A percentile compares a stretch with the other conserved stretches of the same genome.
Conservation (phyloP, 2,113 vertebrate species). For the Polypterus bichir region DNA sequence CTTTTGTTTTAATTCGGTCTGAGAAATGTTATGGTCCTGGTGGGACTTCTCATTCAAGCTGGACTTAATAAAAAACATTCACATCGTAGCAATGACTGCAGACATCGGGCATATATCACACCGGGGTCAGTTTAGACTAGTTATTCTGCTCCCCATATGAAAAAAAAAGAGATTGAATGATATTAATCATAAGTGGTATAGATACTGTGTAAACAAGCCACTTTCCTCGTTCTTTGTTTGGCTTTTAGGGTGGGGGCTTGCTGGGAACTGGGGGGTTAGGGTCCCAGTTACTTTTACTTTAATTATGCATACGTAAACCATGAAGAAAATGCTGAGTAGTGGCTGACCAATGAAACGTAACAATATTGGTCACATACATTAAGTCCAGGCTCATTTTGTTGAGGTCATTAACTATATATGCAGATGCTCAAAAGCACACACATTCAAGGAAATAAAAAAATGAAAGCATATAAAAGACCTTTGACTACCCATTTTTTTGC, state of each 20-base stretch:
- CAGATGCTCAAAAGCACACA: no score
- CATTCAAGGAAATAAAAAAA: no score
- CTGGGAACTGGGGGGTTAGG: slow-evolving; percentile 19
- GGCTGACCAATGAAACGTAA: slow-evolving; percentile 44
- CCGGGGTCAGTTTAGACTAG: slow-evolving; percentile 51
- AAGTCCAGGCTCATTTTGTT: slow-evolving; percentile 26
- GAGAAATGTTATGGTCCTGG: slow-evolving; percentile 28
- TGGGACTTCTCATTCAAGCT: slow-evolving; percentile 32
- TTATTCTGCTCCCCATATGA: slow-evolving; percentile 36
- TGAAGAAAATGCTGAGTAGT: slow-evolving; percentile 46
- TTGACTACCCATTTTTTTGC: no score
- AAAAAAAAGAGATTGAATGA: slow-evolving; percentile 49
- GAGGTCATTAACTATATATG: no score
- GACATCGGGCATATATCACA: slow-evolving; percentile 18
- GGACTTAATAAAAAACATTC: slow-evolving; percentile 28
- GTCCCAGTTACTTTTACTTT: slow-evolving; percentile 53
- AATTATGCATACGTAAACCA: slow-evolving; percentile 57
- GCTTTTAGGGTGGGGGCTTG: slow-evolving; percentile 59
- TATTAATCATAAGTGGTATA: slow-evolving; percentile 60
- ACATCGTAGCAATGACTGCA: slow-evolving; percentile 19
- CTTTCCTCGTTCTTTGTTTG: slow-evolving; percentile 44
- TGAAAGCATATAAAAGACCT: no score
- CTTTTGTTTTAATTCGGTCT: slow-evolving; percentile 9
- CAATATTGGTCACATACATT: slow-evolving; percentile 62
- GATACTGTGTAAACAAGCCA: slow-evolving; percentile 50